Evolutionary conservation across 2,113 vertebrate genomes (phyloP).

Genomic region (Pluvialis apricaria): DNA sequence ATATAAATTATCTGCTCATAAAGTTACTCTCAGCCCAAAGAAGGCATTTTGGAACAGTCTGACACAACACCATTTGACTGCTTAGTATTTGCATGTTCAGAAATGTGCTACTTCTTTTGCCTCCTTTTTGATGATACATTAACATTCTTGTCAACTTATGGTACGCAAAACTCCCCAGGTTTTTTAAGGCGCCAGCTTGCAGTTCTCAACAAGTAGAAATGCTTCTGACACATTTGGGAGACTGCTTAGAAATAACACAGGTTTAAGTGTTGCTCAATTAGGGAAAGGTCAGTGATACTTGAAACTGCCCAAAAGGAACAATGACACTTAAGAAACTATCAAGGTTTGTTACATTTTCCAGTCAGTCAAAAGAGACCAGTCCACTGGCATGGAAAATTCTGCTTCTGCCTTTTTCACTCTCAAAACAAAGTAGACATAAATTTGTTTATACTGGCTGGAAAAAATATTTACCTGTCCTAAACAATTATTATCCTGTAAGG

Average conservation of each 20-base stretch:
- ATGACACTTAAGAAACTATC: background rate
- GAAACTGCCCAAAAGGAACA: constrained; percentile 15
- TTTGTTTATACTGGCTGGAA: constrained; percentile 30
- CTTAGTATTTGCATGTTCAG: constrained; percentile 43
- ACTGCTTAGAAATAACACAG: constrained; percentile 19
- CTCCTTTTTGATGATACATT: constrained; percentile 38
- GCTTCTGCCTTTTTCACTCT: background rate
- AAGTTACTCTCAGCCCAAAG: background rate
- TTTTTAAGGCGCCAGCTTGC: constrained; percentile 33
- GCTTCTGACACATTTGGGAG: constrained; percentile 28
- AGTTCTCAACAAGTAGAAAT: constrained; percentile 14
- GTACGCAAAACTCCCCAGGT: constrained; percentile 1
- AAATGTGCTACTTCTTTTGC: constrained; percentile 49
- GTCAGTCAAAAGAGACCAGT: background rate
- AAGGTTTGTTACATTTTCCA: background rate
- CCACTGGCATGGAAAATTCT: background rate
- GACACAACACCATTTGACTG: constrained; percentile 45
- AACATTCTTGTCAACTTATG: constrained; percentile 50
- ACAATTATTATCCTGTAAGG: background rate
- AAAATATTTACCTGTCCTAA: constrained; percentile 47
- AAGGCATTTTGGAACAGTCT: constrained; percentile 35
- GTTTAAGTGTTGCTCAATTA: constrained; percentile 46
- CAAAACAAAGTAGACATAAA: background rate
- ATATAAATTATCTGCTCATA: constrained; percentile 5
- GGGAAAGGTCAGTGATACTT: background rate